These are phyloP conservation scores for Phalanger gymnotis DNA, from an alignment of 2,797 vertebrate genomes.

Conservation along the genomic window DNA sequence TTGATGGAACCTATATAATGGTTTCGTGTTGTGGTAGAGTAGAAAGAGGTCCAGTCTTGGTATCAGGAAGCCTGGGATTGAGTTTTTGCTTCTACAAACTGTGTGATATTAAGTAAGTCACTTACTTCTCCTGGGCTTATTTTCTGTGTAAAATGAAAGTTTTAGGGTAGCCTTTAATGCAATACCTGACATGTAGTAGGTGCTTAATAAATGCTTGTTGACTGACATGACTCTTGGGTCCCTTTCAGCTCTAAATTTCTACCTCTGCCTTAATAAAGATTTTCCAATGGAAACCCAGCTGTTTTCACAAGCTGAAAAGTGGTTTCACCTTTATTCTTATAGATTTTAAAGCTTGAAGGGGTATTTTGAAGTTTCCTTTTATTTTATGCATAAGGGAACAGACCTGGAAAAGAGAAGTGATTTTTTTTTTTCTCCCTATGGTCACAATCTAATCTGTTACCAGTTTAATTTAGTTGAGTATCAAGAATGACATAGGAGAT, in stretches of 20 bases:
- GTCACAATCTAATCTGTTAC: background rate
- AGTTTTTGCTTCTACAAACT: background rate
- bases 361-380: background rate
- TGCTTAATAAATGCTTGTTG: background rate
- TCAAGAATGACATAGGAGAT: background rate
- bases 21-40: background rate
- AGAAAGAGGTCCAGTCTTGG: background rate
- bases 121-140: background rate
- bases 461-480: background rate
- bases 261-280: background rate
- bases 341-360: background rate
- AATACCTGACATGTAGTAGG: background rate
- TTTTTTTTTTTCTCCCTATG: background rate
- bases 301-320: background rate
- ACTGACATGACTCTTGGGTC: background rate
- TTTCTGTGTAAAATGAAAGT: background rate
- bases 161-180: background rate
- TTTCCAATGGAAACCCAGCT: background rate
- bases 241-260: background rate
- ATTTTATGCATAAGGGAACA: background rate
- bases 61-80: background rate
- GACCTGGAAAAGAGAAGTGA: background rate
- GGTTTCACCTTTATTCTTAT: background rate
- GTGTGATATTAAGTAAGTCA: background rate
- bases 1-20: background rate